Percentiles rank a stretch among this genome's conserved stretches.
Evolutionary conservation across 1,140 invertebrate species (phyloP).

Genomic region (honey bee (Apis mellifera)): Amel_HAv3.1 CM009946.2:4064001-4064500

Average conservation of each 20-base stretch:
- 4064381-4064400: constrained; percentile 53
- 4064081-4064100: constrained; percentile 73
- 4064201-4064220: constrained; percentile 72
- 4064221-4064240: constrained; percentile 68
- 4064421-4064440: constrained; percentile 55
- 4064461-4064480: constrained; percentile 51
- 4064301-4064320: too few species aligned
- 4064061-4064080: constrained; percentile 65
- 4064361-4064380: constrained; percentile 66
- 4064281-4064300: background rate
- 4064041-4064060: constrained; percentile 39
- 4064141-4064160: constrained; percentile 78
- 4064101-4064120: constrained; percentile 77
- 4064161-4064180: constrained; percentile 81
- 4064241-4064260: constrained; percentile 40
- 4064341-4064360: constrained; percentile 36
- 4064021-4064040: constrained; percentile 24
- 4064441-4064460: constrained; percentile 59
- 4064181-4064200: constrained; percentile 81
- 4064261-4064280: constrained; percentile 28
- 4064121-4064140: constrained; percentile 79
- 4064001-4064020: constrained; percentile 1
- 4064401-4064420: constrained; percentile 56
- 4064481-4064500: constrained; percentile 50
- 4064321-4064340: background rate